Percentiles rank a stretch among this genome's conserved stretches.
Conservation (phyloP, 2,113 vertebrate species). For the Choloepus hoffmanni region DNA sequence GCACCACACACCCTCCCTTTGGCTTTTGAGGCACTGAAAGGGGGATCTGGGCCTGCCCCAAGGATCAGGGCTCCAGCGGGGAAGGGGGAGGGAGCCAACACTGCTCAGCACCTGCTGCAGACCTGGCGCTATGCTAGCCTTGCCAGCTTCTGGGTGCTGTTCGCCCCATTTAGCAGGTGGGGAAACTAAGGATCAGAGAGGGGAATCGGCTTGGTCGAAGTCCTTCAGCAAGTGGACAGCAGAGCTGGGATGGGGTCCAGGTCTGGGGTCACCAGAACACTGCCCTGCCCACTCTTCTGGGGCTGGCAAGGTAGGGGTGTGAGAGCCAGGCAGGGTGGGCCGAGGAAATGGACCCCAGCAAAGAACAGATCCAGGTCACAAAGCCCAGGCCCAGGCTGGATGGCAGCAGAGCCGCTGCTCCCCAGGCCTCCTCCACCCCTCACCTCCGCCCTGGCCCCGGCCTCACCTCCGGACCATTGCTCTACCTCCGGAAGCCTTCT, state of each 20-base stretch:
- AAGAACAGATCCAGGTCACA: background rate
- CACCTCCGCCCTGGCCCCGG: too few relatives aligned
- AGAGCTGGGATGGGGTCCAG: background rate
- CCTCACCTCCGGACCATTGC: background rate
- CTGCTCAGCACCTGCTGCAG: background rate
- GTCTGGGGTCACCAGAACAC: background rate
- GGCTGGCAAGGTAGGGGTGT: background rate
- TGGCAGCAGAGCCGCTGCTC: background rate
- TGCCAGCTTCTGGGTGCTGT: background rate
- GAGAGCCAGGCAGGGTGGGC: background rate
- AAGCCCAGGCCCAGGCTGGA: background rate
- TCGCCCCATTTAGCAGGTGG: background rate
- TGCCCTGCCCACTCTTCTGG: background rate
- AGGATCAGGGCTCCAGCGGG: background rate
- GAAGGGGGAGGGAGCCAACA: background rate
- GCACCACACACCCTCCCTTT: background rate
- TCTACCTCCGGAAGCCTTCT: background rate
- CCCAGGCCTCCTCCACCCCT: too few relatives aligned
- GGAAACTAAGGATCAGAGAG: background rate
- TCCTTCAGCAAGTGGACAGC: background rate
- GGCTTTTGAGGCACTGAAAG: background rate
- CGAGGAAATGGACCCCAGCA: background rate
- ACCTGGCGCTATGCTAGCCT: accelerated
- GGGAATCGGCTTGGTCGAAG: background rate
- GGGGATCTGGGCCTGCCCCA: background rate